These are phyloP conservation scores for Drosophila limbata DNA, from an alignment of 2,888 invertebrate genomes.

Conservation along the genomic window DNA sequence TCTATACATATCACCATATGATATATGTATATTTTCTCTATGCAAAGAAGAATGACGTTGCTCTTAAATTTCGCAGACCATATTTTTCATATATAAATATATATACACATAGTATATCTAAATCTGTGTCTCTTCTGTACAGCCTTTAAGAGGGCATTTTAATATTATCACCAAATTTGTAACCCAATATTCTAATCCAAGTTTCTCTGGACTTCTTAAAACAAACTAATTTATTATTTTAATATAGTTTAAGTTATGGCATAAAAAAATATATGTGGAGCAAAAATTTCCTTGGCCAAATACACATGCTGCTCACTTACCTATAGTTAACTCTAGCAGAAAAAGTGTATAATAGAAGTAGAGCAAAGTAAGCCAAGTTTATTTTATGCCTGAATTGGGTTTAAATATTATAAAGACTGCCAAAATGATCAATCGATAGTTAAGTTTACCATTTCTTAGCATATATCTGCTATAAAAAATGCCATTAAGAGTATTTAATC, in stretches of 20 bases:
- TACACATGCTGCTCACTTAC: no score
- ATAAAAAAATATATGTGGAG: no score
- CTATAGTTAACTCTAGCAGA: no score
- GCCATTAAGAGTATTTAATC: conserved; percentile 17
- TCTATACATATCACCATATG: not conserved
- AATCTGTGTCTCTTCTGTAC: conserved; percentile 9
- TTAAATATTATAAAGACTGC: not conserved
- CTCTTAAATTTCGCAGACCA: conserved; percentile 49
- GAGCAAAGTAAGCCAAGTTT: no score
- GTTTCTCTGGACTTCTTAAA: not conserved
- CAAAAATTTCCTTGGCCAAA: no score
- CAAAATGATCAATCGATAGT: no score
- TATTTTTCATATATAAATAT: conserved; percentile 23
- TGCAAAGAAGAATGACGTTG: conserved; percentile 46
- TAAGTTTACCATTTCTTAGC: not conserved
- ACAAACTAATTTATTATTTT: no score
- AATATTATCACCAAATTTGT: not conserved
- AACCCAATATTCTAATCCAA: not conserved
- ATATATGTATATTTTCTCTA: conserved; percentile 10
- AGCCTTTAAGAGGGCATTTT: conserved; percentile 8
- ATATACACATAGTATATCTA: conserved; percentile 13
- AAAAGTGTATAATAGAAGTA: no score
- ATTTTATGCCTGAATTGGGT: no score
- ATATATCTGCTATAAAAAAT: not conserved
- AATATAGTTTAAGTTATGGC: no score